Conservation (phyloP, 2,888 invertebrate genomes). For the Capitulum mitella region DNA sequence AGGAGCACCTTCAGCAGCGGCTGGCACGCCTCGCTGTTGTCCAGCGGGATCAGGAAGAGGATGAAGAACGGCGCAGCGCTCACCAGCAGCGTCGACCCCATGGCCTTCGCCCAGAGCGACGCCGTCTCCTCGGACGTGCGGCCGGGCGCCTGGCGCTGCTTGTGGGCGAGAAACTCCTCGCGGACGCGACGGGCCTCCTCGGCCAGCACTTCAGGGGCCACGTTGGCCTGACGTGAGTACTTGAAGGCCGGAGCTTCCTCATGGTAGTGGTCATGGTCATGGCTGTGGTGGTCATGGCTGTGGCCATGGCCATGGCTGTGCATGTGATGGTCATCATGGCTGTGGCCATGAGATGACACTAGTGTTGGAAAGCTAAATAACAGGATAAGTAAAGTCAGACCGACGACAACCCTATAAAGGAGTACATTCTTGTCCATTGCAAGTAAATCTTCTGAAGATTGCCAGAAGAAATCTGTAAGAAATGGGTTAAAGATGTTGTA, state of each 20-base stretch:
- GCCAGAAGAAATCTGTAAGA: no score
- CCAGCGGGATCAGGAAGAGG: conserved; percentile 84
- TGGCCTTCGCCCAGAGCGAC: conserved; percentile 65
- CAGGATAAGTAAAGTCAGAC: neutral
- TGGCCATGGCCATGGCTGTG: conserved; percentile 29
- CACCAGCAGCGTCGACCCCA: conserved; percentile 84
- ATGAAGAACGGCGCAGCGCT: conserved; percentile 92
- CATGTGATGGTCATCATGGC: conserved; percentile 29
- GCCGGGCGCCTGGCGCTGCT: neutral
- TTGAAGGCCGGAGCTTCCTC: conserved; percentile 34
- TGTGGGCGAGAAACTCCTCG: neutral
- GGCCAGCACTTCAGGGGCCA: conserved; percentile 23
- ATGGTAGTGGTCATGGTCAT: conserved; percentile 24
- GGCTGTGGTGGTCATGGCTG: conserved; percentile 20
- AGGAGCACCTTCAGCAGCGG: conserved; percentile 80
- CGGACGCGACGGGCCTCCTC: neutral
- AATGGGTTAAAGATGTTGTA: no score
- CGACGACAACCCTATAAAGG: neutral
- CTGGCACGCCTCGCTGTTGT: conserved; percentile 73
- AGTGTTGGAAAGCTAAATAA: neutral
- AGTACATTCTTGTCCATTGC: neutral
- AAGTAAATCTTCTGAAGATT: no score
- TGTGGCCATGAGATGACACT: conserved; percentile 24
- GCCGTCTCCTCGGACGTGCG: conserved; percentile 11
- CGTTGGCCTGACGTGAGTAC: conserved; percentile 34